These are phyloP conservation scores for Piprites chloris DNA, from an alignment of 2,113 vertebrate species.

Conservation along the genomic window DNA sequence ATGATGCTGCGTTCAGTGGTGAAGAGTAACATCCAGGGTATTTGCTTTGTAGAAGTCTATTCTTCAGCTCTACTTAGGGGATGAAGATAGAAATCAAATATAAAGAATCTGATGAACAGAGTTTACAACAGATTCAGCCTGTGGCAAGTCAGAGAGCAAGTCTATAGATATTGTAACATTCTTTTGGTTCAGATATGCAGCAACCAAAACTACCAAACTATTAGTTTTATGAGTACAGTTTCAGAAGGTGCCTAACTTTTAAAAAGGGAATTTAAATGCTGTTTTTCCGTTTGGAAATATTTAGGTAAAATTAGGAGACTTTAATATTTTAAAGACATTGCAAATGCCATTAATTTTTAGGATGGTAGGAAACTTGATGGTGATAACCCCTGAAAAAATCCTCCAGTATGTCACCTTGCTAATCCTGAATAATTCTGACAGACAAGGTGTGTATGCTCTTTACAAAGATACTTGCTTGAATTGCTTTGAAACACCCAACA, in stretches of 20 bases:
- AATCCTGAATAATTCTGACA: background rate
- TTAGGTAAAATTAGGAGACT: background rate
- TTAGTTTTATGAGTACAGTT: slow-evolving; percentile 1
- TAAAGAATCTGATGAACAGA: background rate
- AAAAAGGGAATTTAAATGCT: slow-evolving; percentile 38
- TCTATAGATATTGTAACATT: background rate
- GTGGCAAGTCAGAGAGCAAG: background rate
- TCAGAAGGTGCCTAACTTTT: slow-evolving; percentile 32
- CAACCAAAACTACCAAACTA: slow-evolving; percentile 9
- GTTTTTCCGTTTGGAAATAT: slow-evolving; percentile 22
- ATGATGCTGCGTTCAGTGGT: background rate
- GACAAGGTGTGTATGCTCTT: background rate
- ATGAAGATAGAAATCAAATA: background rate
- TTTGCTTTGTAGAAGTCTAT: background rate
- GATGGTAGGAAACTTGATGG: background rate
- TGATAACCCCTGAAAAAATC: background rate
- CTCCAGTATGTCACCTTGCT: background rate
- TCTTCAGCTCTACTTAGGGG: background rate
- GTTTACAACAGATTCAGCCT: background rate
- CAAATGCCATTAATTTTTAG: slow-evolving; percentile 4
- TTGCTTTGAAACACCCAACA: background rate
- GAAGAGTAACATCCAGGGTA: background rate
- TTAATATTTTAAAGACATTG: background rate
- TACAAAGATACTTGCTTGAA: background rate
- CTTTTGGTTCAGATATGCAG: background rate